Percentiles rank a stretch among this genome's conserved stretches.
Evolutionary conservation across 2,888 invertebrate genomes (phyloP).

Genomic region (Stegana nigrithorax): DNA sequence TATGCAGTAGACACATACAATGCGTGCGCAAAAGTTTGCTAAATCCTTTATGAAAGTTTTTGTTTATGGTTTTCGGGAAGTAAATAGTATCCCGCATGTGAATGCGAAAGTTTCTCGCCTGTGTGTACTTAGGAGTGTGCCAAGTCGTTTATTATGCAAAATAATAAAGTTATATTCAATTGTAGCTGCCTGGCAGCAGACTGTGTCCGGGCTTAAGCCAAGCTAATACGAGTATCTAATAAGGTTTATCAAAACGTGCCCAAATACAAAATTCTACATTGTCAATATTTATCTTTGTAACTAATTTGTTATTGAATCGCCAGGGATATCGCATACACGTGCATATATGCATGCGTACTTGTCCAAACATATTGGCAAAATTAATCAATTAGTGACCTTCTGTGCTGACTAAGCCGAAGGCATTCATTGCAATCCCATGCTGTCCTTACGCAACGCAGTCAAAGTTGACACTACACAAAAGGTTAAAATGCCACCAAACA

Average conservation of each 20-base stretch:
- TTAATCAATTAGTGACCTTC: slow-evolving; percentile 60
- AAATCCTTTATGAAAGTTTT: slow-evolving; percentile 58
- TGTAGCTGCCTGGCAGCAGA: slow-evolving; percentile 26
- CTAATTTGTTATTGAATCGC: slow-evolving; percentile 15
- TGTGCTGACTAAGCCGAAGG: slow-evolving; percentile 9
- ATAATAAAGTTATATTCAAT: slow-evolving; percentile 57
- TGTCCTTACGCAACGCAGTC: slow-evolving; percentile 15
- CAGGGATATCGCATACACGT: too few species aligned
- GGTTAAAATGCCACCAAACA: slow-evolving; percentile 52
- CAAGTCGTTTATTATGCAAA: slow-evolving; percentile 39
- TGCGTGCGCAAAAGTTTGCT: slow-evolving; percentile 42
- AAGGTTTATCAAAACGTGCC: too few species aligned
- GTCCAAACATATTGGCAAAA: too few species aligned
- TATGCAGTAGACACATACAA: slow-evolving; percentile 27
- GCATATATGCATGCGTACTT: too few species aligned
- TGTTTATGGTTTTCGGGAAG: slow-evolving; percentile 47
- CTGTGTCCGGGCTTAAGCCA: background rate
- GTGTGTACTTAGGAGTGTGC: background rate
- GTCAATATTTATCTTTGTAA: slow-evolving; percentile 14
- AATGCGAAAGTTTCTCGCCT: background rate
- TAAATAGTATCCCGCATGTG: background rate
- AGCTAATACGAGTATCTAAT: background rate
- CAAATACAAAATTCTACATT: too few species aligned
- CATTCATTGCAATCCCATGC: background rate
- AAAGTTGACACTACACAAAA: slow-evolving; percentile 33